These are phyloP conservation scores for Odontamblyopus lacepedii DNA, from an alignment of 2,797 vertebrate species.

Conservation along the genomic window DNA sequence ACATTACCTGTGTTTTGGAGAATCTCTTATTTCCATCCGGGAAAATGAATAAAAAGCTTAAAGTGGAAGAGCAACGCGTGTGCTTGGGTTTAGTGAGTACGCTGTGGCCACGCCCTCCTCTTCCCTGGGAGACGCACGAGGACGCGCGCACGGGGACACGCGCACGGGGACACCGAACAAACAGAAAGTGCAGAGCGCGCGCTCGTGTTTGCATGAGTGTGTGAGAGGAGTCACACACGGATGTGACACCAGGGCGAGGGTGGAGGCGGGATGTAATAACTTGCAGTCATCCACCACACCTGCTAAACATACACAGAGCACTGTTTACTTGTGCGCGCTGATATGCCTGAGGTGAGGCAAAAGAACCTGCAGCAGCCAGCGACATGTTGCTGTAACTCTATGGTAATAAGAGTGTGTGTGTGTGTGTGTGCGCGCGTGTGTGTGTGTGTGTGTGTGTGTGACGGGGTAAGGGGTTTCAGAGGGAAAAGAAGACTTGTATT, in stretches of 20 bases:
- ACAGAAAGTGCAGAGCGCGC: conserved; percentile 12
- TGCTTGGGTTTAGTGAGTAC: conserved; percentile 23
- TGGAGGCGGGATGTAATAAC: conserved; percentile 45
- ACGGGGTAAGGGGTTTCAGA: conserved; percentile 29
- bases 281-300: conserved; percentile 63
- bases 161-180: conserved; percentile 33
- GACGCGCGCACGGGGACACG: background rate
- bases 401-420: background rate
- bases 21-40: conserved; percentile 39
- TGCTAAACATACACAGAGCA: conserved; percentile 61
- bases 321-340: conserved; percentile 9
- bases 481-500: conserved; percentile 44
- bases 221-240: conserved; percentile 43
- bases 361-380: conserved; percentile 8
- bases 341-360: background rate
- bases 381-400: background rate
- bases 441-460: conserved; percentile 20
- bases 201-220: conserved; percentile 12
- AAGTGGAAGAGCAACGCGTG: conserved; percentile 1
- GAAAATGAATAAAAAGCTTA: conserved; percentile 35
- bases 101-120: conserved; percentile 63
- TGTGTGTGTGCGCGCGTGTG: conserved; percentile 11
- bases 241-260: conserved; percentile 53
- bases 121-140: background rate
- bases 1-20: conserved; percentile 51